Conservation (phyloP, 2,888 invertebrate species). For the Hydrotaea cyrtoneurina region DNA sequence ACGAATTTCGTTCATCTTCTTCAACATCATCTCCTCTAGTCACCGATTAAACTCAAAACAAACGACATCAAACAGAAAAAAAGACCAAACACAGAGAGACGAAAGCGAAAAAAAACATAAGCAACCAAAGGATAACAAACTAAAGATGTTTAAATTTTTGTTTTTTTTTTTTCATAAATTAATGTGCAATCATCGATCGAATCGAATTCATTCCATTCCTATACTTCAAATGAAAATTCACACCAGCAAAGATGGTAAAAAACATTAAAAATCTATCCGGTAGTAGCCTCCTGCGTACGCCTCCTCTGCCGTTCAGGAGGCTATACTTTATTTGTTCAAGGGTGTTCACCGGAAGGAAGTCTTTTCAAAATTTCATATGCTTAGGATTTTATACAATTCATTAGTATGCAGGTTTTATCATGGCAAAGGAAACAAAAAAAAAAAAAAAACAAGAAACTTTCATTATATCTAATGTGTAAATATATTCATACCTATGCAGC, state of each 20-base stretch:
- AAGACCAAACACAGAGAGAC: background rate
- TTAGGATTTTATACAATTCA: slow-evolving; percentile 67
- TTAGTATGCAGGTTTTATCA: slow-evolving; percentile 71
- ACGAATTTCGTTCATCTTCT: background rate
- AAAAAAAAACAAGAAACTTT: too few relatives aligned
- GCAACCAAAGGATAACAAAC: background rate
- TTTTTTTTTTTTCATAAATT: background rate
- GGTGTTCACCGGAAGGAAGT: slow-evolving; percentile 25
- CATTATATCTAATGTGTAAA: background rate
- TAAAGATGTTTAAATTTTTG: too few relatives aligned
- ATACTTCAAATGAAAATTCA: slow-evolving; percentile 77
- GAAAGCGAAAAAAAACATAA: slow-evolving; percentile 7
- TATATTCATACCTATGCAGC: too few relatives aligned
- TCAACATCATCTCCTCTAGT: background rate
- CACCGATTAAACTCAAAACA: background rate
- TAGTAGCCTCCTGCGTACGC: background rate
- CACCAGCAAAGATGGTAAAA: slow-evolving; percentile 79
- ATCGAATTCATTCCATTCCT: slow-evolving; percentile 4
- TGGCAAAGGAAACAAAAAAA: background rate
- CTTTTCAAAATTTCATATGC: slow-evolving; percentile 77
- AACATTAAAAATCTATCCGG: slow-evolving; percentile 73
- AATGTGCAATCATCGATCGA: slow-evolving; percentile 32
- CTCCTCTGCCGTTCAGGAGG: background rate
- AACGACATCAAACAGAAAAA: background rate
- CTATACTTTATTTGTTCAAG: slow-evolving; percentile 21